Percentiles rank a stretch among this genome's conserved stretches.
phyloP scores from a whole-genome alignment of 1,140 invertebrate genomes.

The Camponotus floridanus region DNA sequence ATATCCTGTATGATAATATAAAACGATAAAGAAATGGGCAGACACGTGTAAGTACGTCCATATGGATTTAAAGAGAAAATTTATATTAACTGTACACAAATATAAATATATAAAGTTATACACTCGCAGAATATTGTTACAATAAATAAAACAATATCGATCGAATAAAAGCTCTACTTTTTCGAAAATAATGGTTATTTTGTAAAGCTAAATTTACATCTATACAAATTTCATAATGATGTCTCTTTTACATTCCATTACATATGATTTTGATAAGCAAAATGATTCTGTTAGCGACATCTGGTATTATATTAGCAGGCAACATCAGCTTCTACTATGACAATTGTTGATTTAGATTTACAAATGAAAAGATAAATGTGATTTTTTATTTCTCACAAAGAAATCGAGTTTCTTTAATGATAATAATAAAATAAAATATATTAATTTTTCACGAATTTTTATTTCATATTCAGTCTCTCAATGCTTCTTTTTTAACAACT shows the following conservation, averaged over 20 bases:
- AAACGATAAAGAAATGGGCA: not conserved
- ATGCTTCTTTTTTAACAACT: conserved; percentile 13
- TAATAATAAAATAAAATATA: not conserved
- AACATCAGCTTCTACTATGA: conserved; percentile 11
- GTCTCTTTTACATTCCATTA: not conserved
- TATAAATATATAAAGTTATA: not conserved
- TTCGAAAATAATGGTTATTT: not conserved
- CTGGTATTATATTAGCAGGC: not conserved
- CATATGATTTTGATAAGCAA: not conserved
- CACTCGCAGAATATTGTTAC: not conserved
- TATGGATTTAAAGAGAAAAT: not conserved
- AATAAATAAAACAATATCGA: conserved; percentile 5
- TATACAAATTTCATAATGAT: not conserved
- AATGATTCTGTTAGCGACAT: conserved; percentile 6
- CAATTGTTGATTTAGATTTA: conserved; percentile 23
- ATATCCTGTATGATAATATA: not conserved
- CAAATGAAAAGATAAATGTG: not conserved
- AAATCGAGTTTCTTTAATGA: not conserved
- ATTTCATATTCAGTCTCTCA: not conserved
- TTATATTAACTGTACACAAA: not conserved
- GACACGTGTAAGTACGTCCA: not conserved
- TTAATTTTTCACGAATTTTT: not conserved
- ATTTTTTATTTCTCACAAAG: not conserved
- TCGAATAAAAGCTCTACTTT: not conserved
- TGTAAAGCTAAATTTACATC: not conserved